Conservation (phyloP, 2,888 invertebrate genomes). For the Gryllus longicercus region DNA sequence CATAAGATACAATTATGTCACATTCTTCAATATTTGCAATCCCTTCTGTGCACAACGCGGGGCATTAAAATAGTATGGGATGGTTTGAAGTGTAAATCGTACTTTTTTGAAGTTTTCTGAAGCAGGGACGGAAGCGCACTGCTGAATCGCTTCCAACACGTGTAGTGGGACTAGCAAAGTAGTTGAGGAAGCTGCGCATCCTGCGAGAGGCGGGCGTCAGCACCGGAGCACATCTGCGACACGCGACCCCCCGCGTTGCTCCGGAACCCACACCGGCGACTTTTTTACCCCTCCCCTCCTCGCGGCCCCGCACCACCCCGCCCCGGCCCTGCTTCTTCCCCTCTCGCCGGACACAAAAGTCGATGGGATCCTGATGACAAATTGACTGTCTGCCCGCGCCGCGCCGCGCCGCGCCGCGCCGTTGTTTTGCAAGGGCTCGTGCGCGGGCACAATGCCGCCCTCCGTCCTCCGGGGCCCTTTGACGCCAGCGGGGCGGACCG, state of each 20-base stretch:
- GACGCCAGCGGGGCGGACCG: too few species aligned
- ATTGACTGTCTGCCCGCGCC: not conserved
- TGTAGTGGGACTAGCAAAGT: too few species aligned
- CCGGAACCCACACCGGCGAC: not conserved
- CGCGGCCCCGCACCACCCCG: not conserved
- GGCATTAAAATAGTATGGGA: too few species aligned
- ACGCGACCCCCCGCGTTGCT: not conserved
- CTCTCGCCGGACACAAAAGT: conserved; percentile 2
- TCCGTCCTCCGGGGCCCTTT: not conserved
- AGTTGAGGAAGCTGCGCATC: too few species aligned
- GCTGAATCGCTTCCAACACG: too few species aligned
- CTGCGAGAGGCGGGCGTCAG: not conserved
- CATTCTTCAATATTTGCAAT: too few species aligned
- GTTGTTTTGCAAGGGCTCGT: not conserved
- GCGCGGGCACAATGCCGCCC: not conserved
- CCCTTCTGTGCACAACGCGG: too few species aligned
- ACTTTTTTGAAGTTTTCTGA: too few species aligned
- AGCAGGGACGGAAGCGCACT: too few species aligned
- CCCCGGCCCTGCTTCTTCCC: not conserved
- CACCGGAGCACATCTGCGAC: not conserved
- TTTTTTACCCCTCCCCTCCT: not conserved
- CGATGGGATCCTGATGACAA: conserved; percentile 5
- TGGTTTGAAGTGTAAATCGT: too few species aligned
- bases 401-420: not conserved
- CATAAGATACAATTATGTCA: too few species aligned